phyloP scores from a whole-genome alignment of 2,113 vertebrate genomes.

The Narcine bancroftii region DNA sequence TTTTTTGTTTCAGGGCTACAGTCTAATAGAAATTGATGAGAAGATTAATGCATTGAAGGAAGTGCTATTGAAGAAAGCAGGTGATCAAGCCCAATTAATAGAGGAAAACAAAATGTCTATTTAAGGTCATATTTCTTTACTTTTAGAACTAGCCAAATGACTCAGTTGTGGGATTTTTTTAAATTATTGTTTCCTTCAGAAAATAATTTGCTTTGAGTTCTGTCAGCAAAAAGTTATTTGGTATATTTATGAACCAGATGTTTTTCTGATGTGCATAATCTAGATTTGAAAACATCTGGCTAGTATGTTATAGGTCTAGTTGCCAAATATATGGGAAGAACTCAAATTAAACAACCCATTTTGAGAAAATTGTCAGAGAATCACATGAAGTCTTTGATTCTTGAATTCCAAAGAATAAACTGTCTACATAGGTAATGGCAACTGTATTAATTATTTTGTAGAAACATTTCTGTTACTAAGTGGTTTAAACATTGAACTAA shows the following conservation, averaged over 20 bases:
- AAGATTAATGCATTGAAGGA: constrained; percentile 88
- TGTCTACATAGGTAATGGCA: neutral
- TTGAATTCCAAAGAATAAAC: neutral
- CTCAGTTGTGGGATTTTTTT: neutral
- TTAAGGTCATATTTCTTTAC: constrained; percentile 42
- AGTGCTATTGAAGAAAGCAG: constrained; percentile 79
- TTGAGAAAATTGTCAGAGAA: neutral
- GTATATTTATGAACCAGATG: neutral
- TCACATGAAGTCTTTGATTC: neutral
- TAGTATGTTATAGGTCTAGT: neutral
- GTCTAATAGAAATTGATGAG: constrained; percentile 85
- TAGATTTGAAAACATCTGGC: neutral
- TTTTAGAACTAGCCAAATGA: constrained; percentile 7
- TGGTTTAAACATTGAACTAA: neutral
- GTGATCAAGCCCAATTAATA: constrained; percentile 51
- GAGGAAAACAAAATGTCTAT: constrained; percentile 59
- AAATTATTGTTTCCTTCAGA: neutral
- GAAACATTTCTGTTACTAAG: neutral
- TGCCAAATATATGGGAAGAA: neutral
- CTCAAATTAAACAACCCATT: neutral
- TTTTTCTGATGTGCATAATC: neutral
- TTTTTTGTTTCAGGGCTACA: constrained; percentile 71
- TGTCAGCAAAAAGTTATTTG: neutral
- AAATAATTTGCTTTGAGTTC: neutral
- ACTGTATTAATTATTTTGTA: constrained; percentile 13